Conservation (phyloP, 1,140 invertebrate species). For the Leguminivora glycinivorella region DNA sequence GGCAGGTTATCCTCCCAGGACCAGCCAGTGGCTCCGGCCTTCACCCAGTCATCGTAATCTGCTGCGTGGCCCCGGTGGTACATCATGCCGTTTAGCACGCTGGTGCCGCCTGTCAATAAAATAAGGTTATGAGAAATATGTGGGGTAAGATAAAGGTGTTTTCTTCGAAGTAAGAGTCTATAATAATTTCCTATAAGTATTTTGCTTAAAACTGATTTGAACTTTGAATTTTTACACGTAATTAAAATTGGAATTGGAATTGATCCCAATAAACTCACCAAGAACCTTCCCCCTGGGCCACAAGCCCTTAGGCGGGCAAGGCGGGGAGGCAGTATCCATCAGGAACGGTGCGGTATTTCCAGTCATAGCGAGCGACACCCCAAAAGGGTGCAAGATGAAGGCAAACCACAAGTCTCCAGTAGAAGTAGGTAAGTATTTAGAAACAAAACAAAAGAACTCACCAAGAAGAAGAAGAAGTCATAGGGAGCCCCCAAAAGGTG, state of each 20-base stretch:
- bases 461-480: too few relatives aligned
- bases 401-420: slow-evolving; percentile 81
- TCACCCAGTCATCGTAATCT: slow-evolving; percentile 87
- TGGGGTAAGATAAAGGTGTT: too few relatives aligned
- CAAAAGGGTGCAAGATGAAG: slow-evolving; percentile 78
- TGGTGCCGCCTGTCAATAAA: slow-evolving; percentile 80
- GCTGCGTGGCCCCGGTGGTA: slow-evolving; percentile 86
- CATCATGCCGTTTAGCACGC: slow-evolving; percentile 88
- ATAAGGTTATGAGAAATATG: too few relatives aligned
- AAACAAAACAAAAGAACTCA: neutral
- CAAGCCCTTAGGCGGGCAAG: slow-evolving; percentile 62
- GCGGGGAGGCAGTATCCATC: slow-evolving; percentile 76
- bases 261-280: slow-evolving; percentile 76
- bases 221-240: too few relatives aligned
- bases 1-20: slow-evolving; percentile 91
- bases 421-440: slow-evolving; percentile 72
- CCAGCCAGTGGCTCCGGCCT: slow-evolving; percentile 92
- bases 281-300: slow-evolving; percentile 80
- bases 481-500: too few relatives aligned
- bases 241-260: too few relatives aligned
- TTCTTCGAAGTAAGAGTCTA: too few relatives aligned
- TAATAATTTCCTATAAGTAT: too few relatives aligned
- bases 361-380: slow-evolving; percentile 78
- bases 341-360: slow-evolving; percentile 82
- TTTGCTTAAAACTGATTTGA: too few relatives aligned